Conservation (phyloP, 2,888 invertebrate genomes). For the Mythimna albipuncta region DNA sequence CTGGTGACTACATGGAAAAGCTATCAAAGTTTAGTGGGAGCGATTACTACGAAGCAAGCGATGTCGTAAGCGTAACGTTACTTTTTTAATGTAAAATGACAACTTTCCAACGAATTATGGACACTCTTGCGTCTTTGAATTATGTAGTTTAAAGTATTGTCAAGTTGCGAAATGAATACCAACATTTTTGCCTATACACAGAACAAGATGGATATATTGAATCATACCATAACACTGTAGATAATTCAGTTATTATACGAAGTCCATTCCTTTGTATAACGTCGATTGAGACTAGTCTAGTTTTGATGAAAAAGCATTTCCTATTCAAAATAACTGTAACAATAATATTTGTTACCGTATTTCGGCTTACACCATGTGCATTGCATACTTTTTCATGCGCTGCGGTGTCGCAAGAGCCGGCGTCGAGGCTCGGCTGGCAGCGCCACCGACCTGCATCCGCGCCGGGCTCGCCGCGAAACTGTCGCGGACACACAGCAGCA, state of each 20-base stretch:
- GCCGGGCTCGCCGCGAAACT: slow-evolving; percentile 44
- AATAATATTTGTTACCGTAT: slow-evolving; percentile 32
- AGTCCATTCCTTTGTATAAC: slow-evolving; percentile 9
- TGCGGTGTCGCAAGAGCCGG: slow-evolving; percentile 40
- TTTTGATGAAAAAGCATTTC: slow-evolving; percentile 18
- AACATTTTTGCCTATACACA: neutral
- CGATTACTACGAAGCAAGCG: slow-evolving; percentile 9
- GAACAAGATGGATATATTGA: no score
- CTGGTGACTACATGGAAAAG: slow-evolving; percentile 17
- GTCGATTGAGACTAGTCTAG: slow-evolving; percentile 7
- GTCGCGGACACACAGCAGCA: slow-evolving; percentile 54
- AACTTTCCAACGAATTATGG: slow-evolving; percentile 36
- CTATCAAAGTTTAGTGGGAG: slow-evolving; percentile 24
- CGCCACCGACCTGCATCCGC: slow-evolving; percentile 23
- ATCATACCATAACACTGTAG: neutral
- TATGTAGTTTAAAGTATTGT: slow-evolving; percentile 9
- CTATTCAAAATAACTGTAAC: slow-evolving; percentile 39
- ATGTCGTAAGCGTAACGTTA: slow-evolving; percentile 48
- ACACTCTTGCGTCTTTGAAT: slow-evolving; percentile 5
- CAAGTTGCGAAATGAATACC: neutral
- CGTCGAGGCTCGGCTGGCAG: slow-evolving; percentile 20
- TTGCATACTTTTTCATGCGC: slow-evolving; percentile 50
- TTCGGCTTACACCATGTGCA: slow-evolving; percentile 44
- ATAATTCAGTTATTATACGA: slow-evolving; percentile 7
- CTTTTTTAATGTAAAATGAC: slow-evolving; percentile 28